These are phyloP conservation scores for Catocala sponsa DNA, from an alignment of 2,888 invertebrate genomes.

Conservation along the genomic window DNA sequence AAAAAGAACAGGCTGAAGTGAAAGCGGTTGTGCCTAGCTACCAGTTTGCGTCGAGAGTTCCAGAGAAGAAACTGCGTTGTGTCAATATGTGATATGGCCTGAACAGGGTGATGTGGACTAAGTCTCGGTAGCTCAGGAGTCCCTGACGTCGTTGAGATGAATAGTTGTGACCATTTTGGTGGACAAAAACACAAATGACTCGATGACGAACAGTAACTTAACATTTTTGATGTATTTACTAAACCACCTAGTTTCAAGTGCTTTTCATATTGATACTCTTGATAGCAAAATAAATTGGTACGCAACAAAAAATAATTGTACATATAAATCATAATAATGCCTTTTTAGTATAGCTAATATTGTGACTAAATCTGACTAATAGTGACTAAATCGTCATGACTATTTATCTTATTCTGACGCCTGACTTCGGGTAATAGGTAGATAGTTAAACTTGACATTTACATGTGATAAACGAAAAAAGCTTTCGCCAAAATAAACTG, in stretches of 20 bases:
- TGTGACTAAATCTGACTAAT: conserved; percentile 10
- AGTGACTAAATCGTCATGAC: conserved; percentile 33
- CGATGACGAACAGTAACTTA: not conserved
- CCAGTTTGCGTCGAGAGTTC: conserved; percentile 91
- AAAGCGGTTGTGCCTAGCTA: conserved; percentile 85
- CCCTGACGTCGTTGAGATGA: conserved; percentile 27
- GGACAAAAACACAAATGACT: not conserved
- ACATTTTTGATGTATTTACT: conserved; percentile 12
- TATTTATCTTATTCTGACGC: conserved; percentile 40
- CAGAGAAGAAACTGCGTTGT: conserved; percentile 92
- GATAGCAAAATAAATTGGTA: not conserved
- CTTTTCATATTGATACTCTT: conserved; percentile 4
- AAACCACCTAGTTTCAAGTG: conserved; percentile 19
- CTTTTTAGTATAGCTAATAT: conserved; percentile 3
- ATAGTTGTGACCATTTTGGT: conserved; percentile 39
- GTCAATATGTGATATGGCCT: conserved; percentile 90
- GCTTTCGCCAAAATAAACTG: conserved; percentile 25
- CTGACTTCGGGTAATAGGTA: conserved; percentile 44
- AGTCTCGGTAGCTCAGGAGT: conserved; percentile 30
- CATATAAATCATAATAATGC: conserved; percentile 2
- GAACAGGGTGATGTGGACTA: conserved; percentile 20
- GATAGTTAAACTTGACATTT: conserved; percentile 38
- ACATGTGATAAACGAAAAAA: conserved; percentile 38
- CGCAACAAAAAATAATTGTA: not conserved
- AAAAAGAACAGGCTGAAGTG: conserved; percentile 70